A percentile compares a stretch with the other conserved stretches of the same genome.
Evolutionary conservation across 2,113 vertebrate species (phyloP).

Genomic region (Larimichthys polyactis): DNA sequence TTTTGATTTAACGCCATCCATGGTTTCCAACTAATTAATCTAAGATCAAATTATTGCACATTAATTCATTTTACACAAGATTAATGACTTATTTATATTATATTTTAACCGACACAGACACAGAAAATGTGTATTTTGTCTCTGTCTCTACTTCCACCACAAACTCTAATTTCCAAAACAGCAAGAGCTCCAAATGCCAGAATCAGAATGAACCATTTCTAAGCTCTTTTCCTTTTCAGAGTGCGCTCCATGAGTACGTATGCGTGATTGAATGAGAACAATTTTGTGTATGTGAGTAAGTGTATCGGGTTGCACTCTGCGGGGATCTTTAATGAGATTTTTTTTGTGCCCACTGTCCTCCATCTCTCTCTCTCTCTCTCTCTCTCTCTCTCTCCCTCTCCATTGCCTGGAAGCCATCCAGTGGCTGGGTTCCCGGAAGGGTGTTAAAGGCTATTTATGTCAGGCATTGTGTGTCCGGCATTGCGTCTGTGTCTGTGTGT

Average conservation of each 20-base stretch:
- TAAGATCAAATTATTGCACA: slow-evolving; percentile 18
- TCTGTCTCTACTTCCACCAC: neutral
- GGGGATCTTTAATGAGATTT: slow-evolving; percentile 79
- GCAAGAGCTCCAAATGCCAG: neutral
- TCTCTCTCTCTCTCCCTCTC: slow-evolving; percentile 38
- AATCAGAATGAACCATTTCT: neutral
- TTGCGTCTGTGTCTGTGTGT: slow-evolving; percentile 45
- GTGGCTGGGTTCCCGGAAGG: slow-evolving; percentile 77
- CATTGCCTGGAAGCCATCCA: slow-evolving; percentile 75
- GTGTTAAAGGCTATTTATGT: slow-evolving; percentile 81
- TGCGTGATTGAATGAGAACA: slow-evolving; percentile 46
- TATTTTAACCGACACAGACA: neutral
- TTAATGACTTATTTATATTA: slow-evolving; percentile 19
- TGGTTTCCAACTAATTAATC: slow-evolving; percentile 34
- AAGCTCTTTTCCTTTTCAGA: neutral
- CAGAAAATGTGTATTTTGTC: neutral
- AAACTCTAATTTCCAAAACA: neutral
- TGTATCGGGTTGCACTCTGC: slow-evolving; percentile 63
- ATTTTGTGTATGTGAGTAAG: slow-evolving; percentile 53
- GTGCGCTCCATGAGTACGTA: neutral
- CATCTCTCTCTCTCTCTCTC: slow-evolving; percentile 55
- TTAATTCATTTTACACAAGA: neutral
- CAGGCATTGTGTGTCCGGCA: slow-evolving; percentile 57
- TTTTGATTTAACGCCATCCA: slow-evolving; percentile 44
- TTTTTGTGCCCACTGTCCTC: slow-evolving; percentile 60